Percentiles rank a stretch among this genome's conserved stretches.
phyloP scores from a whole-genome alignment of 2,888 invertebrate genomes.

The Anodontia alba region DNA sequence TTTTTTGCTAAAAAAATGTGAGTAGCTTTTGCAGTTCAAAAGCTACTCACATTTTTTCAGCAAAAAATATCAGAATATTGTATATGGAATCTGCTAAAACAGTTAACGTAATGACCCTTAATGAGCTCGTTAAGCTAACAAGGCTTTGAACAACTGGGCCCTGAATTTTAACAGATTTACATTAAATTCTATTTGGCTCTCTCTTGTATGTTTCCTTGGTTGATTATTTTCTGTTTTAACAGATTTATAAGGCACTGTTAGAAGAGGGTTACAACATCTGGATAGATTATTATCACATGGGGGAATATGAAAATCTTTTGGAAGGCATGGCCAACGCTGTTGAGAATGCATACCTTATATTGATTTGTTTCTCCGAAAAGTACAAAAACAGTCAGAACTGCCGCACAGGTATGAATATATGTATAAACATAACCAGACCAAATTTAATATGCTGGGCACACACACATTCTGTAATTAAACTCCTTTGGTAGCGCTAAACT shows the following conservation, averaged over 20 bases:
- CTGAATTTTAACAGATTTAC: too few relatives aligned
- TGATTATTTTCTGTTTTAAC: too few relatives aligned
- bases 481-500: background rate
- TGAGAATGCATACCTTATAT: slow-evolving; percentile 58
- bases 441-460: background rate
- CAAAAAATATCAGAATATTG: too few relatives aligned
- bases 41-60: too few relatives aligned
- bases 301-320: slow-evolving; percentile 58
- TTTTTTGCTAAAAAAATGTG: too few relatives aligned
- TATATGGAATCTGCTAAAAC: too few relatives aligned
- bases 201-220: too few relatives aligned
- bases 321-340: slow-evolving; percentile 69
- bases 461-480: background rate
- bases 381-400: slow-evolving; percentile 70
- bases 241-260: slow-evolving; percentile 59
- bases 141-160: too few relatives aligned
- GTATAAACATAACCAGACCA: background rate
- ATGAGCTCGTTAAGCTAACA: too few relatives aligned
- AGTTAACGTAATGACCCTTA: too few relatives aligned
- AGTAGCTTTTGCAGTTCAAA: too few relatives aligned
- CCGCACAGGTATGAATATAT: slow-evolving; percentile 61
- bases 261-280: slow-evolving; percentile 57
- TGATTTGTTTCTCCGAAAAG: slow-evolving; percentile 67
- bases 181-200: too few relatives aligned
- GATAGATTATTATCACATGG: slow-evolving; percentile 65